phyloP scores from a whole-genome alignment of 2,888 invertebrate genomes.

The Chouioia cunea region DNA sequence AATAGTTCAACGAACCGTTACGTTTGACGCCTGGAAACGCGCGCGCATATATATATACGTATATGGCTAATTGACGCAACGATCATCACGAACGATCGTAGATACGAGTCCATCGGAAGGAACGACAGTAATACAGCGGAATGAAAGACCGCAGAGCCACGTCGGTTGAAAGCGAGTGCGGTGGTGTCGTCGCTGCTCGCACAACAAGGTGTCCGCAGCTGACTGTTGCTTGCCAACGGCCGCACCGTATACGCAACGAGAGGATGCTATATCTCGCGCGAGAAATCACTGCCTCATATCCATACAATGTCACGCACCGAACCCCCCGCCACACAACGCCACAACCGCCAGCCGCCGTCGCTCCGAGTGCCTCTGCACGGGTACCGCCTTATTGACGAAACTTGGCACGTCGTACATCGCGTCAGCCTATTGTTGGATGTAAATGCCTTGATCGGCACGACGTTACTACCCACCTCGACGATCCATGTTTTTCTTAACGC shows the following conservation, averaged over 20 bases:
- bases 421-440: slow-evolving; percentile 11
- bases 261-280: slow-evolving; percentile 54
- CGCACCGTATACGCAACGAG: too few relatives aligned
- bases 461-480: background rate
- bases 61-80: too few relatives aligned
- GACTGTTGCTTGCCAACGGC: background rate
- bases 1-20: too few relatives aligned
- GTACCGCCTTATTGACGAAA: slow-evolving; percentile 48
- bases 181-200: background rate
- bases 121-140: too few relatives aligned
- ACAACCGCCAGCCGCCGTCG: background rate
- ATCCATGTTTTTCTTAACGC: too few relatives aligned
- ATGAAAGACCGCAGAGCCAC: background rate
- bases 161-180: background rate
- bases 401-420: slow-evolving; percentile 35
- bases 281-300: slow-evolving; percentile 65
- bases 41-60: background rate
- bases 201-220: too few relatives aligned
- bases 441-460: background rate
- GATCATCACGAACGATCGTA: too few relatives aligned
- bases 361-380: background rate
- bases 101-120: too few relatives aligned
- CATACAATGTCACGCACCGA: slow-evolving; percentile 67
- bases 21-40: background rate
- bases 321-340: slow-evolving; percentile 28